Percentiles rank a stretch among this genome's conserved stretches.
Conservation (phyloP, 2,888 invertebrate species). For the Venusia cambrica region DNA sequence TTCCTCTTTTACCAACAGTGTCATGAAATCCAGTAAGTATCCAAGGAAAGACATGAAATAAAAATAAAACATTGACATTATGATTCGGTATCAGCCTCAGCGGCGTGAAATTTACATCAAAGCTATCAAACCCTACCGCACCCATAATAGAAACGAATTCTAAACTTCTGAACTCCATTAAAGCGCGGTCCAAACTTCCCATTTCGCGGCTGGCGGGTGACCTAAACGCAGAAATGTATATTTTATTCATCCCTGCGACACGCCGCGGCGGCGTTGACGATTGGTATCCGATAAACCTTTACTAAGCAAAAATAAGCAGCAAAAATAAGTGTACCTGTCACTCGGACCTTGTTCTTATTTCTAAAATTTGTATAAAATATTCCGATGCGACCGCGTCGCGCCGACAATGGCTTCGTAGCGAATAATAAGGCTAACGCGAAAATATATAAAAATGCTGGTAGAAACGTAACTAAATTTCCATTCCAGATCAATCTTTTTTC, state of each 20-base stretch:
- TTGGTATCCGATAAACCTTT: conserved; percentile 70
- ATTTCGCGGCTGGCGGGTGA: conserved; percentile 62
- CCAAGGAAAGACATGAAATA: conserved; percentile 20
- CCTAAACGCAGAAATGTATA: conserved; percentile 66
- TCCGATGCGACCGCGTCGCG: conserved; percentile 63
- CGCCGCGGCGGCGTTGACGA: conserved; percentile 62
- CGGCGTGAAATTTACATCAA: conserved; percentile 71
- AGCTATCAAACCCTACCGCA: conserved; percentile 66
- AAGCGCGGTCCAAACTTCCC: conserved; percentile 64
- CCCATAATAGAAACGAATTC: conserved; percentile 71
- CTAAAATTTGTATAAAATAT: conserved; percentile 81
- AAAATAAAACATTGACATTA: conserved; percentile 56
- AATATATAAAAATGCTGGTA: conserved; percentile 44
- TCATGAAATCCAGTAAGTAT: conserved; percentile 18
- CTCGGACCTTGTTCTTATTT: conserved; percentile 74
- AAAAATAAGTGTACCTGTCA: conserved; percentile 78
- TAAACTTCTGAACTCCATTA: conserved; percentile 74
- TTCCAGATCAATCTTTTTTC: conserved; percentile 33
- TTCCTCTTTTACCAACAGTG: conserved; percentile 7
- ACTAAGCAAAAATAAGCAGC: conserved; percentile 74
- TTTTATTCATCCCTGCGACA: conserved; percentile 73
- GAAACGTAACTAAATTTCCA: conserved; percentile 48
- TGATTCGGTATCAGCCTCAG: conserved; percentile 60
- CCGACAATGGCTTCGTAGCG: conserved; percentile 59
- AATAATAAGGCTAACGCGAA: conserved; percentile 55